phyloP scores from a whole-genome alignment of 2,888 invertebrate species.

The Brachypalpus laphriformis region DNA sequence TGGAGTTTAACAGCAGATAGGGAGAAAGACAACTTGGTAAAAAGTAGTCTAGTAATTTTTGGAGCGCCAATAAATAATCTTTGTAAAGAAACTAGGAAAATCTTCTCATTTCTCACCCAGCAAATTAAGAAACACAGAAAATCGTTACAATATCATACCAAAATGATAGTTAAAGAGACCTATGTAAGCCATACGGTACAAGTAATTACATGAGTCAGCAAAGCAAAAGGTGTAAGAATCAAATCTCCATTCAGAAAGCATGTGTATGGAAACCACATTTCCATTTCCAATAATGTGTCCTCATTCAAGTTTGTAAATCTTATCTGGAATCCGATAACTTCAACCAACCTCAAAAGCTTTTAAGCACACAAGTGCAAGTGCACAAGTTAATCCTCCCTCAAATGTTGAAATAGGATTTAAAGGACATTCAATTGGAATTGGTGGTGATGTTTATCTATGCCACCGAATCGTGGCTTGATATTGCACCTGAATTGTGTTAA shows the following conservation, averaged over 20 bases:
- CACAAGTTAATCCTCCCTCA: neutral
- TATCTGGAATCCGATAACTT: neutral
- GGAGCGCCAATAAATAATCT: too few species aligned
- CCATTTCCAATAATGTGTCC: neutral
- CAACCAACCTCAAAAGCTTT: conserved; percentile 1
- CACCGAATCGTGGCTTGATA: neutral
- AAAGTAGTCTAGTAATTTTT: too few species aligned
- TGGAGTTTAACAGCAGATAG: too few species aligned
- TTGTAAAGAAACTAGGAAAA: too few species aligned
- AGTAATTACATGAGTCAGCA: too few species aligned
- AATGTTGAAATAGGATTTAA: conserved; percentile 9
- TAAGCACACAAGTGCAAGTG: conserved; percentile 7
- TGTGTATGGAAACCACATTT: neutral
- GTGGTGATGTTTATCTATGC: neutral
- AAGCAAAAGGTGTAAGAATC: conserved; percentile 6
- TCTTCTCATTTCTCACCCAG: too few species aligned
- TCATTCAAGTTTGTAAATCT: neutral
- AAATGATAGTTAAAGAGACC: too few species aligned
- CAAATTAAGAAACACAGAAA: too few species aligned
- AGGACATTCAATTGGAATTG: neutral
- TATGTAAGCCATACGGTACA: too few species aligned
- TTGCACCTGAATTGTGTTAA: neutral
- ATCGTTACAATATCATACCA: too few species aligned
- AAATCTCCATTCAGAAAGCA: neutral
- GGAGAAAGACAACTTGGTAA: too few species aligned